These are phyloP conservation scores for Drosophila subobscura DNA, from an alignment of 1,140 invertebrate genomes.

Conservation along the genomic window DNA sequence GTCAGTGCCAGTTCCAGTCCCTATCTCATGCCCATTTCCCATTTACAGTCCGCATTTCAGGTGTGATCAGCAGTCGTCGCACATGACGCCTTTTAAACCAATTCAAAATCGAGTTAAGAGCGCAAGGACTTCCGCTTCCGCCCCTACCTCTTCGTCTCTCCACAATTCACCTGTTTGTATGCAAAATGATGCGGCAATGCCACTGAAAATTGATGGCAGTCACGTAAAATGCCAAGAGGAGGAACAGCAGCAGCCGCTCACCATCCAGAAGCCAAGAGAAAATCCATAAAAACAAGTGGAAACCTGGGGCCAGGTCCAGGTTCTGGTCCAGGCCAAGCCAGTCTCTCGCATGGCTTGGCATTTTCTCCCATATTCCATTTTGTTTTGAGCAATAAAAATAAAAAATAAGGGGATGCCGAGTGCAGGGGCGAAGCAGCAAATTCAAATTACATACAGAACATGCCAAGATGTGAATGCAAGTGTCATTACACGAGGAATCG, in stretches of 20 bases:
- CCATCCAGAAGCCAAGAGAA: conserved; percentile 30
- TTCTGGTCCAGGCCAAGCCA: neutral
- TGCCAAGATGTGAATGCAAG: conserved; percentile 52
- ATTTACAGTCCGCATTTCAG: conserved; percentile 61
- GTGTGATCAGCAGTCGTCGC: conserved; percentile 68
- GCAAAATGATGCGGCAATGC: conserved; percentile 79
- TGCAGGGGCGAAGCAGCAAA: conserved; percentile 20
- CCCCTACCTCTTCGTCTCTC: conserved; percentile 1
- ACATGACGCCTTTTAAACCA: conserved; percentile 73
- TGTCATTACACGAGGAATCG: conserved; percentile 58
- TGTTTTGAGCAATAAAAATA: conserved; percentile 52
- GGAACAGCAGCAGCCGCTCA: neutral
- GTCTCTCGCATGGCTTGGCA: conserved; percentile 11
- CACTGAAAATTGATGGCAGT: conserved; percentile 81
- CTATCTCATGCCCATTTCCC: neutral
- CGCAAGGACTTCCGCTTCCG: conserved; percentile 54
- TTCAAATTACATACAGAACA: conserved; percentile 57
- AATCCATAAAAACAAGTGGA: conserved; percentile 63
- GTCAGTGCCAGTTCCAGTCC: conserved; percentile 22
- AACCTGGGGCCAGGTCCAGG: conserved; percentile 37
- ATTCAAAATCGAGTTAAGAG: conserved; percentile 79
- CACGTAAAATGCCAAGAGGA: conserved; percentile 63
- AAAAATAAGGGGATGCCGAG: conserved; percentile 23
- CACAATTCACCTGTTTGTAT: conserved; percentile 69
- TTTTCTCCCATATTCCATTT: conserved; percentile 26